phyloP scores from a whole-genome alignment of 2,113 vertebrate genomes.

The Penelope pileata region DNA sequence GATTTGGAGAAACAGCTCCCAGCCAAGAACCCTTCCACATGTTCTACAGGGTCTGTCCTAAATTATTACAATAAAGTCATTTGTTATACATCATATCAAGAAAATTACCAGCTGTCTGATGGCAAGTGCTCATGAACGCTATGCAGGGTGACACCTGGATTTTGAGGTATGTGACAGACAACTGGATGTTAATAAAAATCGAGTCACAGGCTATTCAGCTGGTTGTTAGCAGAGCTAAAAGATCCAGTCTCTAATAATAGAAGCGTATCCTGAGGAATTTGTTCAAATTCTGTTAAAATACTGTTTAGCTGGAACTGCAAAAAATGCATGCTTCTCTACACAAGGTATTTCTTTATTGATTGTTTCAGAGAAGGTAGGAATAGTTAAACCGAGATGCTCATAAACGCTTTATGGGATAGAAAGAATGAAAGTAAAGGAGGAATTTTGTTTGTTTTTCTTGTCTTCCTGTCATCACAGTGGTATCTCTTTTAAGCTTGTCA shows the following conservation, averaged over 20 bases:
- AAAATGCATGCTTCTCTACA: background rate
- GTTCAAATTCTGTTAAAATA: slow-evolving; percentile 21
- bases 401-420: slow-evolving; percentile 24
- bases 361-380: background rate
- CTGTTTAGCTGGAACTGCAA: slow-evolving; percentile 12
- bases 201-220: slow-evolving; percentile 12
- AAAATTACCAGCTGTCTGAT: slow-evolving; percentile 62
- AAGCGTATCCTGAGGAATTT: slow-evolving; percentile 26
- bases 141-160: slow-evolving; percentile 40
- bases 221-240: slow-evolving; percentile 48
- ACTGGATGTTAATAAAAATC: slow-evolving; percentile 57
- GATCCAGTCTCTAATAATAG: slow-evolving; percentile 34
- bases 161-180: slow-evolving; percentile 10
- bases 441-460: slow-evolving; percentile 41
- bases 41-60: slow-evolving; percentile 62
- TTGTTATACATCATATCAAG: slow-evolving; percentile 61
- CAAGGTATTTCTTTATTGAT: slow-evolving; percentile 15
- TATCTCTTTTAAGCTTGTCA: slow-evolving; percentile 33
- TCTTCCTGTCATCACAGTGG: slow-evolving; percentile 21
- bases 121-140: slow-evolving; percentile 42
- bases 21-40: slow-evolving; percentile 63
- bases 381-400: slow-evolving; percentile 17
- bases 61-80: slow-evolving; percentile 68
- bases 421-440: slow-evolving; percentile 4
- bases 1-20: slow-evolving; percentile 68